Evolutionary conservation across 1,140 invertebrate species (phyloP), one percentile per base, ranked within the genome.

Genomic region (Drosophila pseudoananassae): DNA sequence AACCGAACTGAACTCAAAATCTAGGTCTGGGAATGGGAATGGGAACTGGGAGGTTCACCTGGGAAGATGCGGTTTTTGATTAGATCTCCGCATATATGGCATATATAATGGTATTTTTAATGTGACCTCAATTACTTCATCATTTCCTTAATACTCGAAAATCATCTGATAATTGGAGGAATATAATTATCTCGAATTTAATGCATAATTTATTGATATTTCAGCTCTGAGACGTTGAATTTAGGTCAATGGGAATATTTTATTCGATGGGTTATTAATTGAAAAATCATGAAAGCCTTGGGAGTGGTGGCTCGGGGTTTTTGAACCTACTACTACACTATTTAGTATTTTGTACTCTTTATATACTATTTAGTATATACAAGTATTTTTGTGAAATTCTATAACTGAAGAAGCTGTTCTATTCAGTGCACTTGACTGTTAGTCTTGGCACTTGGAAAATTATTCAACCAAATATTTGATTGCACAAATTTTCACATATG

Each of bases 401-500:
- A 9, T 17, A 45, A 45, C 15, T 45, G n/a, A 45, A 27, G 25
- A 27, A 27, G 25, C 25, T 27, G 4, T 45, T 45, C 40, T 7
- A 43, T 46, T 46, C 25, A 27, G 10, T 36, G 12, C 12, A 36
- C 33, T 20, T 17, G 9, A 8, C 51, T 46, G 45, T 31, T 5
- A 17, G 7, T 66, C 36, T 65, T 74, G 70, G 63, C 70, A 74
- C 71, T 74, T 43, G 23, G 43, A 20, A 69, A 69, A 69, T 69
- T 38, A 65, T 56, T 73, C 59, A 52, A 73, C 58, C 70, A 74
- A 73, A 74, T 74, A 74, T 64, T 74, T 59, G 38, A 69, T 74
- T 74, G 71, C 71, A 63, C 65, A 69, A 55, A 69, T 56, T 47
- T 68, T 75, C 36, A 64, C 31, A 46, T 53, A n/a, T n/a, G n/a